A percentile compares a stretch with the other conserved stretches of the same genome.
Conservation (phyloP, 2,113 vertebrate species). For the Chloropsis hardwickii region DNA sequence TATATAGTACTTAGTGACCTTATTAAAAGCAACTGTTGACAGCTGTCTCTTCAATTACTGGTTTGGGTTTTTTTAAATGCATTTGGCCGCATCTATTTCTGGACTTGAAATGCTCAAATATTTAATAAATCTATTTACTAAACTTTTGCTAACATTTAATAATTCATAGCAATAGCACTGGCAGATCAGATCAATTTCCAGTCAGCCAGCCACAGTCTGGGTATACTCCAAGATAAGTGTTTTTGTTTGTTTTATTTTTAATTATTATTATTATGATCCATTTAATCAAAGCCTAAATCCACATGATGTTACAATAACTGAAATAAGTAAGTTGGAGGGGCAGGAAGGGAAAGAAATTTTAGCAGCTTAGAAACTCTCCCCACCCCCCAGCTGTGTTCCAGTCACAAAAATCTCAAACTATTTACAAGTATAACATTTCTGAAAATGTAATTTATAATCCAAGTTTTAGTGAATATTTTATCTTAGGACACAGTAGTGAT, state of each 20-base stretch:
- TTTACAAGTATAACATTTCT: constrained; percentile 62
- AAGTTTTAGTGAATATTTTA: constrained; percentile 37
- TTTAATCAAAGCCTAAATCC: constrained; percentile 55
- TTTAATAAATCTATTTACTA: constrained; percentile 22
- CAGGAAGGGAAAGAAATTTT: constrained; percentile 5
- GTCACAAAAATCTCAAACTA: constrained; percentile 54
- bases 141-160: not conserved
- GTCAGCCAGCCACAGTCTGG: not conserved
- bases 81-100: constrained; percentile 38
- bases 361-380: constrained; percentile 65
- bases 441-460: constrained; percentile 3
- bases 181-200: not conserved
- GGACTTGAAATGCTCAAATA: constrained; percentile 52
- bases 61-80: not conserved
- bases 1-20: constrained; percentile 73
- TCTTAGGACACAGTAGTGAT: constrained; percentile 29
- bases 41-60: constrained; percentile 63
- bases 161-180: constrained; percentile 17
- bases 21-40: constrained; percentile 73
- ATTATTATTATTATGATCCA: not conserved
- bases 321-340: constrained; percentile 26
- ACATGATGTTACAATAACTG: constrained; percentile 42
- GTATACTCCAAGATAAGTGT: not conserved
- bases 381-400: constrained; percentile 44
- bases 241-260: not conserved